These are phyloP conservation scores for Drosophila gunungcola DNA, from an alignment of 1,140 invertebrate species.

Conservation along the genomic window DNA sequence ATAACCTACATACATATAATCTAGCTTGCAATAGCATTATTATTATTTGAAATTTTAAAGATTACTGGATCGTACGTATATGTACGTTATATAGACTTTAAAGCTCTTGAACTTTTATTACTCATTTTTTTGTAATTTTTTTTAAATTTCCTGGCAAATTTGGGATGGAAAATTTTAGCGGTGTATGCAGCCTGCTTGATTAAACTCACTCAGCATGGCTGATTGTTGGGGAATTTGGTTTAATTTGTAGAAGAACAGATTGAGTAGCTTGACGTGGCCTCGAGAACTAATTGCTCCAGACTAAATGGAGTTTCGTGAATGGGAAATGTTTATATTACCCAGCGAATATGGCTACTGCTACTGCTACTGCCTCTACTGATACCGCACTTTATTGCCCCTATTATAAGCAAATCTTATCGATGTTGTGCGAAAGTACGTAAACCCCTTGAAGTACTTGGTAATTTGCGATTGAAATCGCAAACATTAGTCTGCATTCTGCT, in stretches of 20 bases:
- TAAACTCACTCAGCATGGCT: constrained; percentile 38
- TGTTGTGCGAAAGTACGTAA: constrained; percentile 34
- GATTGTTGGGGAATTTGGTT: constrained; percentile 34
- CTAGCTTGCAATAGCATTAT: not conserved
- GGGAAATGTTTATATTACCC: constrained; percentile 38
- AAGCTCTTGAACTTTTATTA: not conserved
- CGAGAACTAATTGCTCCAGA: constrained; percentile 29
- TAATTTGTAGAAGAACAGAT: constrained; percentile 26
- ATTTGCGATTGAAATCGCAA: constrained; percentile 28
- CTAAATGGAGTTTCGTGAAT: constrained; percentile 47
- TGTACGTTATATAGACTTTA: no score
- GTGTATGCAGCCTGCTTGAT: not conserved
- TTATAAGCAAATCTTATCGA: constrained; percentile 40
- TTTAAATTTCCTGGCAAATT: not conserved
- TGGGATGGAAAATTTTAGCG: not conserved
- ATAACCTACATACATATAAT: no score
- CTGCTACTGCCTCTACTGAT: constrained; percentile 17
- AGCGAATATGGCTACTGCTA: constrained; percentile 6
- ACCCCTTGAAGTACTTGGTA: constrained; percentile 14
- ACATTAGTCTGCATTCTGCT: not conserved
- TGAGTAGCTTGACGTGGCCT: constrained; percentile 22
- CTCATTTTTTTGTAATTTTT: no score
- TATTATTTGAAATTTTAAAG: not conserved
- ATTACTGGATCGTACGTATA: no score
- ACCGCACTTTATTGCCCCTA: constrained; percentile 25